phyloP scores from a whole-genome alignment of 1,140 invertebrate species.

The Drosophila bifasciata region DNA sequence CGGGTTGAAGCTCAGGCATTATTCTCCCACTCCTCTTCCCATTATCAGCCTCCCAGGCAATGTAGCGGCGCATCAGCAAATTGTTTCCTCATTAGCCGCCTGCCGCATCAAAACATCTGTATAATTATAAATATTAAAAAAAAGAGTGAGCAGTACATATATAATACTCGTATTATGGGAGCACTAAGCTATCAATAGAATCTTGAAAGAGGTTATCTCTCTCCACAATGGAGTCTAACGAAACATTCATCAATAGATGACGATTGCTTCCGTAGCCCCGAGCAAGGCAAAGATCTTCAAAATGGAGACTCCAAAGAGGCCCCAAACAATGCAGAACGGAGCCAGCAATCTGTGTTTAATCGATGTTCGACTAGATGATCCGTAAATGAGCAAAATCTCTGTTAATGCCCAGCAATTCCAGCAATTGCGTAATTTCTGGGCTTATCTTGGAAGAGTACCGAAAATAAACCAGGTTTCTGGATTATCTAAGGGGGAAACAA shows the following conservation, averaged over 20 bases:
- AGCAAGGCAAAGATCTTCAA: background rate
- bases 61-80: conserved; percentile 46
- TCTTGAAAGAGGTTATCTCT: conserved; percentile 35
- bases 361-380: background rate
- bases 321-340: background rate
- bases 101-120: conserved; percentile 22
- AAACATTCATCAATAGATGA: conserved; percentile 5
- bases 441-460: conserved; percentile 19
- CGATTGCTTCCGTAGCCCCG: conserved; percentile 27
- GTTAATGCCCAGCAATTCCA: conserved; percentile 17
- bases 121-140: conserved; percentile 20
- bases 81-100: conserved; percentile 64
- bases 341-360: background rate
- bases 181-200: conserved; percentile 23
- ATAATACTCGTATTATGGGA: too few species aligned
- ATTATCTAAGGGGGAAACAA: background rate
- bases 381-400: conserved; percentile 4
- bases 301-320: background rate
- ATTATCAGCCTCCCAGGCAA: conserved; percentile 34
- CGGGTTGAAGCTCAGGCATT: too few species aligned
- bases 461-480: conserved; percentile 16
- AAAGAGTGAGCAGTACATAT: too few species aligned
- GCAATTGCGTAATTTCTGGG: conserved; percentile 24
- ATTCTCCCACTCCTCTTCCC: background rate
- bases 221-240: background rate